Evolutionary conservation across 2,113 vertebrate species (phyloP).

Genomic region (Donacobius atricapilla): DNA sequence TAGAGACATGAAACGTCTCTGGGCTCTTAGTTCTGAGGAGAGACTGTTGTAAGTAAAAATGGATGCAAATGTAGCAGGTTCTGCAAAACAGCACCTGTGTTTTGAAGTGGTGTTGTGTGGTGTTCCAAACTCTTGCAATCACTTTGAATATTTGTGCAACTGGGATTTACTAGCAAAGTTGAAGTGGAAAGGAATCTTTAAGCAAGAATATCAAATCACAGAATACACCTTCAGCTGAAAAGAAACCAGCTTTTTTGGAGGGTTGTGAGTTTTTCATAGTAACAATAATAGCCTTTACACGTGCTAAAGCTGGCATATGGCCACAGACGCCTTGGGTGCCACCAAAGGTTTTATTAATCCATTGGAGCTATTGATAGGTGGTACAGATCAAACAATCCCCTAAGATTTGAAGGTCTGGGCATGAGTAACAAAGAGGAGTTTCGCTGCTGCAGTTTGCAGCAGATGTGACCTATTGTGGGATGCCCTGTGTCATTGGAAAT

Average conservation of each 20-base stretch:
- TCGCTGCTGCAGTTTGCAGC: neutral
- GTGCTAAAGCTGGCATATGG: neutral
- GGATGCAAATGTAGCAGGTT: neutral
- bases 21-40: neutral
- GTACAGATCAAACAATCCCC: neutral
- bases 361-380: neutral
- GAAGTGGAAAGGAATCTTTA: neutral
- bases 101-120: neutral
- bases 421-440: neutral
- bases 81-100: neutral
- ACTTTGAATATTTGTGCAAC: neutral
- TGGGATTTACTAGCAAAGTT: neutral
- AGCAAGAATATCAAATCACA: neutral
- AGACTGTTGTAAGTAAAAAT: neutral
- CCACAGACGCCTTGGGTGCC: neutral
- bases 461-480: slow-evolving; percentile 13
- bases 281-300: neutral
- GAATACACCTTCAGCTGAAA: neutral
- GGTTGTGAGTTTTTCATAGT: neutral
- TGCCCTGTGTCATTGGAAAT: slow-evolving; percentile 14
- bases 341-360: neutral
- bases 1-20: neutral
- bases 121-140: neutral
- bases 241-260: neutral
- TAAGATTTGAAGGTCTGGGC: neutral